Conservation (phyloP, 2,113 vertebrate genomes). For the Hippocampus barbouri region DNA sequence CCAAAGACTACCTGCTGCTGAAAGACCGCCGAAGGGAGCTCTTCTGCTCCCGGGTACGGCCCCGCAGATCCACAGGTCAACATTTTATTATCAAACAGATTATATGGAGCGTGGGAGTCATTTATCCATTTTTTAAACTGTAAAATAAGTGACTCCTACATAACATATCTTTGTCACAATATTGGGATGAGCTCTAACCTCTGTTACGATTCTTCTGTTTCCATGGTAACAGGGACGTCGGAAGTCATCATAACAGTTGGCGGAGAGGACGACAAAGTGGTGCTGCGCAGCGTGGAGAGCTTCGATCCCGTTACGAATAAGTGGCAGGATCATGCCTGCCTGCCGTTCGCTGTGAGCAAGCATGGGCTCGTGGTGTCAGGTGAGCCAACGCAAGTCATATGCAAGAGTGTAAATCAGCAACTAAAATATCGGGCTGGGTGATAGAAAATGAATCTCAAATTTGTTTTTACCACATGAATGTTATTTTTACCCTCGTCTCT, state of each 20-base stretch:
- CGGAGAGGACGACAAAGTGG: constrained; percentile 79
- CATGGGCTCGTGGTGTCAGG: constrained; percentile 78
- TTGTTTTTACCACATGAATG: background rate
- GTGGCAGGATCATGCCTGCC: constrained; percentile 77
- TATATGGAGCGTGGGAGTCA: background rate
- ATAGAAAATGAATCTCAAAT: too few species aligned
- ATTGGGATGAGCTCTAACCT: background rate
- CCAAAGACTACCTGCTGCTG: constrained; percentile 77
- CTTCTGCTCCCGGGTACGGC: constrained; percentile 66
- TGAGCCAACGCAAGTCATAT: constrained; percentile 28
- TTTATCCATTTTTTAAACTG: background rate
- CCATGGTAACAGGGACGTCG: constrained; percentile 64
- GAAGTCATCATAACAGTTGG: constrained; percentile 78
- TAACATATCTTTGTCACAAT: background rate
- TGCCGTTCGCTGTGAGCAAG: constrained; percentile 79
- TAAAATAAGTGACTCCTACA: background rate
- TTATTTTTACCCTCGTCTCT: background rate
- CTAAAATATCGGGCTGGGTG: too few species aligned
- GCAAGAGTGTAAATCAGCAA: too few species aligned
- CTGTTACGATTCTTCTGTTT: constrained; percentile 18
- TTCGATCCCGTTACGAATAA: constrained; percentile 72
- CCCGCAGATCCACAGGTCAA: constrained; percentile 72
- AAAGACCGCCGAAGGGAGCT: constrained; percentile 78
- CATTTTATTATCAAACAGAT: too few species aligned
- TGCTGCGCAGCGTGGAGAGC: constrained; percentile 77